Base-by-base conservation (phyloP, 2,797 vertebrate genomes). In the Gadopsis marmoratus region DNA sequence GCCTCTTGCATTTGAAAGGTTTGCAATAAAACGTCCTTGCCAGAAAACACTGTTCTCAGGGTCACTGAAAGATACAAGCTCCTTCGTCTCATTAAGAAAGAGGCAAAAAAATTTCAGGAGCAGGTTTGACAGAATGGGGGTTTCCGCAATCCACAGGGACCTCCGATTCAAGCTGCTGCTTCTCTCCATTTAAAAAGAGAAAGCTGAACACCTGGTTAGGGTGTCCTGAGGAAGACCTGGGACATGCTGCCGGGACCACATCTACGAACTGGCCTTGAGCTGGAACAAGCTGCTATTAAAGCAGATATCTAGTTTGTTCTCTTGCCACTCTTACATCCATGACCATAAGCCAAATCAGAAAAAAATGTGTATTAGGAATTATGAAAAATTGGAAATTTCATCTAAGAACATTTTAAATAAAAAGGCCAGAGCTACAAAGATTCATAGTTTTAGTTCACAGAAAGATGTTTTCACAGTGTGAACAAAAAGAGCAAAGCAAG, bases 91-190 rank as follows among this genome's bases (percentile, higher is more conserved):
- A 29, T 62, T 7, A 43, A 43, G 19, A 64, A 55, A 7, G 19
- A 77, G 66, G 81, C 56, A 14, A 63, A 76, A 76, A 41, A 29
- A 79, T 67, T 81, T 85, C 61, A 81, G 48, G 55, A 68, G 62
- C 64, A 62, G 37, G 12, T 71, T 63, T 86, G 89, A 89, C 87
- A 88, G 86, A 90, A 89, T 85, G 85, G 50, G 81, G 88, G 86
- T 81, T 76, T 76, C 70, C 5, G 14, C 63, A 65, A n/a, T 84
- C 85, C 78, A 74, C 66, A 63, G 79, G 78, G 78, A 86, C 13
- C 64, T 72, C 29, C 12, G 16, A 69, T 74, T 76, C 63, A 79
- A 78, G 74, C 48, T 48, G 68, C 80, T 68, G 74, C 58, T 64
- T 65, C 29, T 62, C 45, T 45, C 53, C 64, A 54, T 37, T 48